Base-by-base conservation (phyloP, 1,140 invertebrate species). In the Zaprionus nigranus region DNA sequence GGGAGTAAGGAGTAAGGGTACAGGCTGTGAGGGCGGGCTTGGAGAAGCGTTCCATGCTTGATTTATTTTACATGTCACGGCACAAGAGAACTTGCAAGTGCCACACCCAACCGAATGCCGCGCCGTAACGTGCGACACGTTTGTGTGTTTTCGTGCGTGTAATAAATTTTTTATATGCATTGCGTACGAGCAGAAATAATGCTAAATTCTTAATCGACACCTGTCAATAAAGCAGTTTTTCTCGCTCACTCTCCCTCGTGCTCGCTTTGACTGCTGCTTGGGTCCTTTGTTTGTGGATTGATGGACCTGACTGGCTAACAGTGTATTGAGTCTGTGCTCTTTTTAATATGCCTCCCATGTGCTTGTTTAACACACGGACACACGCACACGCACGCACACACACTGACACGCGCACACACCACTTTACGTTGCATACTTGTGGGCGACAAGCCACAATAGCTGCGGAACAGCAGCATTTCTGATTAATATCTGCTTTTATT, bases 191-290 rank as follows among this genome's bases (percentile, higher is more conserved):
- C 79, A 83, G 69, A 88, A 81, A 90, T 84, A 88, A 90, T 84
- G 81, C 84, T 88, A 88, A 88, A 88, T 88, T 88, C 84, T 82
- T 88, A 90, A 88, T 88, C 84, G 85, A 88, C 84, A 88, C 84
- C 85, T 88, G 84, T 88, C 84, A 88, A 88, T 88, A 72, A 81
- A 81, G 78, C 53, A 75, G 59, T 73, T 30, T 72, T 68, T 69
- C 53, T 36, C 40, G 53, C 20, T 46, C 24, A 54, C 13, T 40
- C 20, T 59, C 15, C 12, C 22, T 49, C 17, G 34, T 28, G 17
- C 26, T 34, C 17, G 11, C 36, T 30, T 30, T 38, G 36, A 49
- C 38, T 57, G n/a, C 36, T 40, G 26, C 56, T 43, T 54, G 28
- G 9, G n/a, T 34, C 56, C 34, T 73, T 28, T 30, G 65, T 26